phyloP scores from a whole-genome alignment of 2,113 vertebrate genomes.

The Equus quagga region DNA sequence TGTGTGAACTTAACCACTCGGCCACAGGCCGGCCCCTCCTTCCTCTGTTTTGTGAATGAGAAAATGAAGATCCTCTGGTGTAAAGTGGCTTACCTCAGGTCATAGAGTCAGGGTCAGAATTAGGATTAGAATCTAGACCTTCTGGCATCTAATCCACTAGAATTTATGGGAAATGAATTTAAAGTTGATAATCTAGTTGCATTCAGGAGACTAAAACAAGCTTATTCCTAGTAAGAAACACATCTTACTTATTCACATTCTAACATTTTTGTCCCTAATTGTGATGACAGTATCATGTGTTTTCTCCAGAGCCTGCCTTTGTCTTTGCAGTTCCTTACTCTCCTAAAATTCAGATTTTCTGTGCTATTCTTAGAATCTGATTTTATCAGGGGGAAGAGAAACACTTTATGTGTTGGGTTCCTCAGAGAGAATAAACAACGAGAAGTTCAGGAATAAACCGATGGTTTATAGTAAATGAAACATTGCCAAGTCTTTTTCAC shows the following conservation, averaged over 20 bases:
- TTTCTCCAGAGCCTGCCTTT: neutral
- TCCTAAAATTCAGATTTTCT: conserved; percentile 11
- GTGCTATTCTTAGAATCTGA: conserved; percentile 16
- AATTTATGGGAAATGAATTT: neutral
- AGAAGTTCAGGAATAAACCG: neutral
- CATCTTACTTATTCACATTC: neutral
- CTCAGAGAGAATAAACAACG: neutral
- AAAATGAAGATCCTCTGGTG: neutral
- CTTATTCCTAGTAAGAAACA: neutral
- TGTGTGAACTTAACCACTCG: too few relatives aligned
- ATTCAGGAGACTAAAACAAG: neutral
- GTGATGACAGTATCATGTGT: neutral
- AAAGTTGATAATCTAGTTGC: neutral
- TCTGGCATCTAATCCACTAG: neutral
- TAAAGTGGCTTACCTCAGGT: neutral
- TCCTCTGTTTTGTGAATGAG: neutral
- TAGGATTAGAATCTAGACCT: neutral
- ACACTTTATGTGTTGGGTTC: neutral
- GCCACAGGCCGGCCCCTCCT: neutral
- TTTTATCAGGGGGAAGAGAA: neutral
- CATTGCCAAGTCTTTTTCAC: neutral
- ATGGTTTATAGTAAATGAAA: neutral
- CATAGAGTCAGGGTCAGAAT: neutral
- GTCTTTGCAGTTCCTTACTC: neutral
- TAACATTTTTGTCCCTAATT: neutral